Conservation (phyloP, 2,888 invertebrate species). For the Halictus quadricinctus region DNA sequence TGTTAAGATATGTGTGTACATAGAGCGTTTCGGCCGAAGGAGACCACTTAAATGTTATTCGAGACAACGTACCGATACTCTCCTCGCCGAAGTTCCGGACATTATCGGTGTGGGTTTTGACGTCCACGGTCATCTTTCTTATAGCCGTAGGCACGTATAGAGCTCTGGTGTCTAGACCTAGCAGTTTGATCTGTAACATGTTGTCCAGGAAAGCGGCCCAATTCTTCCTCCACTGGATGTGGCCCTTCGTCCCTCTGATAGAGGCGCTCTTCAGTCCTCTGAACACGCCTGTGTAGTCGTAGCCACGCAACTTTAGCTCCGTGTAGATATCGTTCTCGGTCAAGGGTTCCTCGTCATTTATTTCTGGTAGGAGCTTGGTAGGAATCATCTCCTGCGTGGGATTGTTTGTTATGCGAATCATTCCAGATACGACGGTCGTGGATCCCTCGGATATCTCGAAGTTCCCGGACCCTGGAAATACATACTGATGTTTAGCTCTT, state of each 20-base stretch:
- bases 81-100: conserved; percentile 69
- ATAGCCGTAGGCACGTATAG: conserved; percentile 86
- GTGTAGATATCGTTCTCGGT: conserved; percentile 81
- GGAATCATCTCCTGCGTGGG: conserved; percentile 74
- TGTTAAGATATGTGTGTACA: background rate
- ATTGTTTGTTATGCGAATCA: conserved; percentile 85
- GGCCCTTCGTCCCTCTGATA: conserved; percentile 79
- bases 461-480: conserved; percentile 78
- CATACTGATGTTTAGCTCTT: background rate
- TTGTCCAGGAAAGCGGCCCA: conserved; percentile 89
- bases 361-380: conserved; percentile 58
- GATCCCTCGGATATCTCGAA: conserved; percentile 87
- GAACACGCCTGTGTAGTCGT: conserved; percentile 84
- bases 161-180: conserved; percentile 81
- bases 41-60: background rate
- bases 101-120: conserved; percentile 80
- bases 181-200: conserved; percentile 86
- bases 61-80: conserved; percentile 71
- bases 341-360: conserved; percentile 71
- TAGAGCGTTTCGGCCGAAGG: background rate
- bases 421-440: conserved; percentile 88
- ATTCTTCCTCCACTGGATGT: conserved; percentile 85
- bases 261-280: conserved; percentile 83
- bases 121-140: conserved; percentile 84
- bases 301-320: conserved; percentile 84